Base-by-base conservation (phyloP, 2,888 invertebrate genomes). In the Rhagophthalmus giganteus region DNA sequence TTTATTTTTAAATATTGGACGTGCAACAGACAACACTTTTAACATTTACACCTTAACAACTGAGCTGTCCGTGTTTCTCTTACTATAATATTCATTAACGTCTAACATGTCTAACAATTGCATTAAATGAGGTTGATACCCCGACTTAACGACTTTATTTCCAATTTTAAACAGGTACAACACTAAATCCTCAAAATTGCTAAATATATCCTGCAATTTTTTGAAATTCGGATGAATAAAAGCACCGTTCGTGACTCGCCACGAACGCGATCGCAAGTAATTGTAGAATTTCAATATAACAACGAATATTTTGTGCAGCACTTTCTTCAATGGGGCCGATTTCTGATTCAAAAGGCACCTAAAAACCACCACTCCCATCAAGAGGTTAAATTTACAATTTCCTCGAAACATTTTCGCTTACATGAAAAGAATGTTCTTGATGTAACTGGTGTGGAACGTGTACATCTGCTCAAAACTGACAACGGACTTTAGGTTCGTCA, bases 281-380 rank as follows among this genome's bases (percentile, higher is more conserved):
- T 84, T 78, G 65, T 85, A 85, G 63, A 86, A 87, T 64, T 87
- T 85, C 56, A 90, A 69, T 25, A 87, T 84, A 4, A 88, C 82
- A 35, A 82, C 82, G 63, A 89, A 87, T 10, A 88, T 84, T 68
- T 84, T 85, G 42, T 86, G 82, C 24, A 90, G 74, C 0, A 86
- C 78, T 59, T 84, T 84, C 70, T 84, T 82, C 24, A 90, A 81
- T 1, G 84, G 84, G 15, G 80, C 79, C 16, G 87, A 86, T 39
- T 84, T 80, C 45, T 84, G 81, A 61, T 87, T 89, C 2, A 90
- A 70, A 61, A 90, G 78, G 59, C 90, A 89, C 60, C 89, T 79
- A 62, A 39, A 71, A n/a, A n/a, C n/a, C n/a, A n/a, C n/a, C n/a
- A n/a, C n/a, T n/a, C n/a, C n/a, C n/a, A n/a, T n/a, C n/a, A n/a